phyloP scores from a whole-genome alignment of 92 coral and sea anemone species.

The Zoanthus solanderi region DNA sequence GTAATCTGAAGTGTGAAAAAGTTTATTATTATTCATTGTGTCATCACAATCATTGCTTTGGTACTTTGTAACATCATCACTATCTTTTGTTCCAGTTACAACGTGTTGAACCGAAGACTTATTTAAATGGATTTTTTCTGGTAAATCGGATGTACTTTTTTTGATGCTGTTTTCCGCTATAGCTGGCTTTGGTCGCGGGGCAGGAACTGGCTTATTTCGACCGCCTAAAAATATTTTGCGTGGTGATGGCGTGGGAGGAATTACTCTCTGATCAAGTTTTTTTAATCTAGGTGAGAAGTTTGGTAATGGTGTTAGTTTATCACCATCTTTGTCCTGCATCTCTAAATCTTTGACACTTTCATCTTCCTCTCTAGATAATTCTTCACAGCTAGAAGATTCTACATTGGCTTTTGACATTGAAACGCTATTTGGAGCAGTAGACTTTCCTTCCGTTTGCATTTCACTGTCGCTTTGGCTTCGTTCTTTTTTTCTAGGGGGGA shows the following conservation, averaged over 20 bases:
- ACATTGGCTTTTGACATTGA: neutral
- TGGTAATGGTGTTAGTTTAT: neutral
- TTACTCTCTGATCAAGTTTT: conserved; percentile 6
- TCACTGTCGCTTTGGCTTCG: conserved; percentile 21
- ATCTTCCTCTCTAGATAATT: neutral
- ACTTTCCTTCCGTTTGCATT: neutral
- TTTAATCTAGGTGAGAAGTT: conserved; percentile 23
- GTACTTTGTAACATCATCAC: neutral
- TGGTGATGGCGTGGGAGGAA: conserved; percentile 23
- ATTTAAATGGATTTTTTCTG: neutral
- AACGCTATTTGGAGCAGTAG: neutral
- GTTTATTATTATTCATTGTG: neutral
- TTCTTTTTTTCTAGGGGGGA: conserved; percentile 32
- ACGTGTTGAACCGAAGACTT: neutral
- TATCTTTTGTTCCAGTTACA: neutral
- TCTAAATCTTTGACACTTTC: neutral
- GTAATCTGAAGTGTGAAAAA: neutral
- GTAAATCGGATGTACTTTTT: neutral
- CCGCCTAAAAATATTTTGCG: neutral
- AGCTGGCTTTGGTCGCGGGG: conserved; percentile 24
- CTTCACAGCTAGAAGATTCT: neutral
- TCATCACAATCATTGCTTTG: neutral
- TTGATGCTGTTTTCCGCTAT: neutral
- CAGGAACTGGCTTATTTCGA: conserved; percentile 39
- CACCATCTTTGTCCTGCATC: neutral